Evolutionary conservation across 2,888 invertebrate species (phyloP), one percentile per base, ranked within the genome.

Genomic region (Monochamus alternatus): DNA sequence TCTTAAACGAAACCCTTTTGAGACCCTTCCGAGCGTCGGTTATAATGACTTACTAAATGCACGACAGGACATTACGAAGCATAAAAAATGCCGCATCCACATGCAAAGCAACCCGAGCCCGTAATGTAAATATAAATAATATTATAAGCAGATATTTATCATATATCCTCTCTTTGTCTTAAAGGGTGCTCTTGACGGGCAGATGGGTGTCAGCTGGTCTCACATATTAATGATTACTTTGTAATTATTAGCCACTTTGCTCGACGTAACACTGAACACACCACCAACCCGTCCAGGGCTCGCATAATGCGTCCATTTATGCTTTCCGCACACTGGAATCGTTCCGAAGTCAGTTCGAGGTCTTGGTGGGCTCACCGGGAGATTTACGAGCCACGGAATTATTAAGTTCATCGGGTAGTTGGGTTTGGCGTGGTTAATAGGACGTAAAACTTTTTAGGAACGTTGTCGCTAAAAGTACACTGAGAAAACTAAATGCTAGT

Each of bases 191-290:
- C 87, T 85, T 88, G 87, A 87, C 86, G 84, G 86, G 87, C 88
- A 89, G 89, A 89, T 89, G 89, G 84, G 81, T 86, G 88, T 88
- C 89, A 89, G 89, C 88, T 88, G 89, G 85, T 84, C 81, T 82
- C 82, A 82, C 77, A 82, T 85, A 89, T 89, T 88, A 89, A 89
- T 89, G 89, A 89, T 88, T 84, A 84, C 87, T 88, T 89, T 88
- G 88, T 89, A 89, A 89, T 89, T 89, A 89, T 89, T 89, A 89
- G 85, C 86, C 87, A 87, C 87, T 88, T 87, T 84, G 85, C 80
- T 79, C 82, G 84, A 69, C 70, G 76, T 86, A 86, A 87, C 87
- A 85, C 82, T 86, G 83, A 85, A 83, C 87, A 87, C 77, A 84
- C 84, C 84, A 85, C 83, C 78, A 31, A 69, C 38, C 44, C 22